phyloP scores from a whole-genome alignment of 2,797 vertebrate genomes.

The Mormyrops boulengeri region DNA sequence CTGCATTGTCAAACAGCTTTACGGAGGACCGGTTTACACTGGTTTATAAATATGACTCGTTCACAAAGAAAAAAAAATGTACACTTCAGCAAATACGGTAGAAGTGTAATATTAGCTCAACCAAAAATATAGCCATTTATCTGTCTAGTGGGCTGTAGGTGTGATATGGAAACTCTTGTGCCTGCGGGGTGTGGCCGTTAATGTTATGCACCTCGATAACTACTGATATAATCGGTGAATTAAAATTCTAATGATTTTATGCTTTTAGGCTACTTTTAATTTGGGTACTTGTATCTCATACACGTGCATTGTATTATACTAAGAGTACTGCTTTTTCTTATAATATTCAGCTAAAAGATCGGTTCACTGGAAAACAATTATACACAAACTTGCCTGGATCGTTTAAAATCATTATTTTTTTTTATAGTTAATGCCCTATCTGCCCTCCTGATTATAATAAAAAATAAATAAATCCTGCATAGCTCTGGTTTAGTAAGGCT shows the following conservation, averaged over 20 bases:
- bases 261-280: background rate
- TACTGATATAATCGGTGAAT: background rate
- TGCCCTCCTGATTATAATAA: background rate
- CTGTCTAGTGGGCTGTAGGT: background rate
- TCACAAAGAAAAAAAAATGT: background rate
- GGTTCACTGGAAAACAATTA: background rate
- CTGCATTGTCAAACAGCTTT: background rate
- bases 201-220: background rate
- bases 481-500: background rate
- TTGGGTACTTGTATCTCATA: background rate
- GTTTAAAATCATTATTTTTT: background rate
- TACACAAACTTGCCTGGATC: background rate
- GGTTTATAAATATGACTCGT: background rate
- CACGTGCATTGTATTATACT: background rate
- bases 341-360: background rate
- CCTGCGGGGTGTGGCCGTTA: background rate
- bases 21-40: background rate
- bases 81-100: background rate
- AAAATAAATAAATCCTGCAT: background rate
- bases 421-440: background rate
- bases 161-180: background rate
- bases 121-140: background rate
- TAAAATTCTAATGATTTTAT: background rate
- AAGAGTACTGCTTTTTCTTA: background rate
- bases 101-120: background rate